Evolutionary conservation across 2,113 vertebrate genomes (phyloP).

Genomic region (Empidonax alnorum): DNA sequence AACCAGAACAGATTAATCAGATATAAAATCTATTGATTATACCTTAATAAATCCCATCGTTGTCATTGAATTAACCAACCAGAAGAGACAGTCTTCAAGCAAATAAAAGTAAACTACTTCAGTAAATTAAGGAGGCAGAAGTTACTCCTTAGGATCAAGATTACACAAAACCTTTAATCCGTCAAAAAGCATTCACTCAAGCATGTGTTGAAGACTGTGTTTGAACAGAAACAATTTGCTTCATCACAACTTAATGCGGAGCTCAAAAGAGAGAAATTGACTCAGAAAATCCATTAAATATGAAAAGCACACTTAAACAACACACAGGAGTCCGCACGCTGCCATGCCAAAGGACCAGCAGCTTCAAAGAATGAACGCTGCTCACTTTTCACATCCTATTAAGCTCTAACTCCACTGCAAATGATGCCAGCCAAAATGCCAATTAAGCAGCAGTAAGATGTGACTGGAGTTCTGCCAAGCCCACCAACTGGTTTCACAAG

Average conservation of each 20-base stretch:
- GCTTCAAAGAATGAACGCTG: neutral
- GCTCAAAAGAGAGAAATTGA: neutral
- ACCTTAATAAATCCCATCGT: neutral
- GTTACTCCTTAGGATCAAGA: neutral
- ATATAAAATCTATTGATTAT: conserved; percentile 44
- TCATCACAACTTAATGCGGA: neutral
- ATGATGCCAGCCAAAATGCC: neutral
- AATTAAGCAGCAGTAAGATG: neutral
- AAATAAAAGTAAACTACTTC: conserved; percentile 7
- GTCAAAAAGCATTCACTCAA: neutral
- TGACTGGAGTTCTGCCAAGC: neutral
- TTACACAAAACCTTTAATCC: neutral
- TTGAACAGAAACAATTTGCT: neutral
- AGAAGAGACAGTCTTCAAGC: neutral
- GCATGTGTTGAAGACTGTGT: neutral
- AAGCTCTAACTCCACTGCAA: neutral
- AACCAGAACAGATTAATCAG: conserved; percentile 16
- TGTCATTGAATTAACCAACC: neutral
- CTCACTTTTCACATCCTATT: neutral
- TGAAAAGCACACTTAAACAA: neutral
- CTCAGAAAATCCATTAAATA: neutral
- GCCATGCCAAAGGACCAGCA: neutral
- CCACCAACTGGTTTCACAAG: neutral
- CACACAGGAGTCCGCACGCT: neutral
- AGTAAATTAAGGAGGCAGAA: neutral